A percentile compares a stretch with the other conserved stretches of the same genome.
phyloP scores from a whole-genome alignment of 2,113 vertebrate genomes.

The Narcine bancroftii region DNA sequence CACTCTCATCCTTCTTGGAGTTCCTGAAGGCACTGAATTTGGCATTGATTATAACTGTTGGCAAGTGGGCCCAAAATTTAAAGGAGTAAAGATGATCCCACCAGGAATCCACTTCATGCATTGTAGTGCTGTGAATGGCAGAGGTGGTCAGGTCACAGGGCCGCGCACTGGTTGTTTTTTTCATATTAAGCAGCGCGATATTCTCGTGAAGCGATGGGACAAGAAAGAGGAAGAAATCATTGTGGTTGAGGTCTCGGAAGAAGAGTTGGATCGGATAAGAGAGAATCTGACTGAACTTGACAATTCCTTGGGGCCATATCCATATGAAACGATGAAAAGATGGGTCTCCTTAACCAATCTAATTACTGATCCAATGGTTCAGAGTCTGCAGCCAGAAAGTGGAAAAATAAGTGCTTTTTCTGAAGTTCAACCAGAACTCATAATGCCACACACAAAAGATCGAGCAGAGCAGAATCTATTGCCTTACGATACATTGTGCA shows the following conservation, averaged over 20 bases:
- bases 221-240: conserved; percentile 63
- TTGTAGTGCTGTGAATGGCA: conserved; percentile 65
- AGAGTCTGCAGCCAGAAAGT: conserved; percentile 70
- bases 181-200: conserved; percentile 61
- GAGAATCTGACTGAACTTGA: conserved; percentile 73
- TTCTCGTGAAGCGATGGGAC: conserved; percentile 75
- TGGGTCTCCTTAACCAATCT: conserved; percentile 85
- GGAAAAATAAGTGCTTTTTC: conserved; percentile 75
- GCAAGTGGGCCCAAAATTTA: conserved; percentile 81
- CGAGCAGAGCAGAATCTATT: conserved; percentile 64
- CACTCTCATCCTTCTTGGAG: conserved; percentile 70
- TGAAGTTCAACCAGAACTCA: conserved; percentile 72
- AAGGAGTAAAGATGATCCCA: conserved; percentile 90
- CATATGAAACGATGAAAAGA: conserved; percentile 73
- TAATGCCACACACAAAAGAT: conserved; percentile 67
- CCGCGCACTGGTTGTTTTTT: conserved; percentile 81
- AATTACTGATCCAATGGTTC: conserved; percentile 60
- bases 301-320: conserved; percentile 77
- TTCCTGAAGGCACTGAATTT: conserved; percentile 80
- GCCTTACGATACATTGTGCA: conserved; percentile 66
- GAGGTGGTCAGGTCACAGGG: conserved; percentile 58
- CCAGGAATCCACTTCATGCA: conserved; percentile 87
- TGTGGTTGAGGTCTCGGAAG: conserved; percentile 57
- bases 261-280: conserved; percentile 62
- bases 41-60: conserved; percentile 86